phyloP scores from a whole-genome alignment of 2,888 invertebrate genomes.

The Drosophila limbata region DNA sequence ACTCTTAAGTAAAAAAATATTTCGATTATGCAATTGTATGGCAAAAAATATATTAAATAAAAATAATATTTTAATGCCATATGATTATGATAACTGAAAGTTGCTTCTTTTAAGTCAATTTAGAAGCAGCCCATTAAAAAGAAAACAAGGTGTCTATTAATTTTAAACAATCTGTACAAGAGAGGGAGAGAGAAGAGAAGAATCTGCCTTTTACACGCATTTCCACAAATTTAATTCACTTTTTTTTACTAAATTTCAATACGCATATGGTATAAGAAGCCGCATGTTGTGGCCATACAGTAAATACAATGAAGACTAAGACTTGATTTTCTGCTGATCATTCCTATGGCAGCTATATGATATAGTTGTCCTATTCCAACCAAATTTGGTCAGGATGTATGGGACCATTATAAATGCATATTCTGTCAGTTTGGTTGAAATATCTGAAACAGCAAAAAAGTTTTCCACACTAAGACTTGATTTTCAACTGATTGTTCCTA shows the following conservation, averaged over 20 bases:
- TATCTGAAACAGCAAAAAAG: too few relatives aligned
- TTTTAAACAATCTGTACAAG: not conserved
- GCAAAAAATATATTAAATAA: not conserved
- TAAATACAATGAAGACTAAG: too few relatives aligned
- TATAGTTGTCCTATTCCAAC: too few relatives aligned
- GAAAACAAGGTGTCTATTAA: not conserved
- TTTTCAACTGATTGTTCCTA: too few relatives aligned
- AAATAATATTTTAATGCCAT: slow-evolving; percentile 8
- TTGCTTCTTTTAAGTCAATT: not conserved
- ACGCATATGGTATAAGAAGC: slow-evolving; percentile 6
- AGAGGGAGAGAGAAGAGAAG: not conserved
- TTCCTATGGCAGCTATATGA: too few relatives aligned
- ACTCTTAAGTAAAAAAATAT: slow-evolving; percentile 1
- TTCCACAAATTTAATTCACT: not conserved
- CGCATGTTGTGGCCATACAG: slow-evolving; percentile 5
- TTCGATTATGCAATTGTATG: slow-evolving; percentile 1
- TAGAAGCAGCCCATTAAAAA: not conserved
- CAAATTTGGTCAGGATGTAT: too few relatives aligned
- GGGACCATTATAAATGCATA: too few relatives aligned
- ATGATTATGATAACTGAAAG: slow-evolving; percentile 10
- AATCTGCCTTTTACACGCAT: slow-evolving; percentile 1
- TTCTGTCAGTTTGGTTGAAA: too few relatives aligned
- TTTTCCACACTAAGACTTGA: too few relatives aligned
- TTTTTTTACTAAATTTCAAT: not conserved
- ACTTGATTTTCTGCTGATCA: too few relatives aligned